Evolutionary conservation across 2,888 invertebrate genomes (phyloP).

Genomic region (Homarus gammarus): DNA sequence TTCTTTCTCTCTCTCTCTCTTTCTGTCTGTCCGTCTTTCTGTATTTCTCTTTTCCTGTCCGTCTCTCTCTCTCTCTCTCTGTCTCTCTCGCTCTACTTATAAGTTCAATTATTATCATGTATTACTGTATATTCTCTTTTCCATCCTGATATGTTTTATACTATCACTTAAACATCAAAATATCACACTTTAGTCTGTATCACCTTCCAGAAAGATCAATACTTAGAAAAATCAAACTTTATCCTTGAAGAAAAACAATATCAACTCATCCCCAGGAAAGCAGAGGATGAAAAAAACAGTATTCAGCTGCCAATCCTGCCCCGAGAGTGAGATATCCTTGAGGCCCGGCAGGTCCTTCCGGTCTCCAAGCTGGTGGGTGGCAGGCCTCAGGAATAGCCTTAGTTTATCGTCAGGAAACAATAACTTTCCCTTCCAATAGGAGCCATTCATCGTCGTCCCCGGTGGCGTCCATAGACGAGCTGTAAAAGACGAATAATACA

Average conservation of each 20-base stretch:
- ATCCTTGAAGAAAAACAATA: background rate
- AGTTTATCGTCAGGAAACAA: slow-evolving; percentile 65
- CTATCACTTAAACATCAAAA: too few species aligned
- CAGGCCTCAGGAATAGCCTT: slow-evolving; percentile 63
- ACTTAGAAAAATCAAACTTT: background rate
- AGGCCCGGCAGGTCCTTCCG: slow-evolving; percentile 13
- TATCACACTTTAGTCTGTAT: too few species aligned
- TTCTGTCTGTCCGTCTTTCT: background rate
- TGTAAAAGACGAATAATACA: slow-evolving; percentile 65
- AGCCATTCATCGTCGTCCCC: slow-evolving; percentile 62
- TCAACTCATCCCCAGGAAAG: background rate
- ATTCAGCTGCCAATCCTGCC: slow-evolving; percentile 21
- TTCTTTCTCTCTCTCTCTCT: slow-evolving; percentile 1
- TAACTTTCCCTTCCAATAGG: slow-evolving; percentile 65
- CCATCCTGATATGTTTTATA: background rate
- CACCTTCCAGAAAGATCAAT: background rate
- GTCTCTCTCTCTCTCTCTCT: background rate
- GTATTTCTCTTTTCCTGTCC: background rate
- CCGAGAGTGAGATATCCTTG: slow-evolving; percentile 6
- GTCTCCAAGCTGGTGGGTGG: slow-evolving; percentile 47
- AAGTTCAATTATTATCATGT: too few species aligned
- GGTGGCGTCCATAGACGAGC: slow-evolving; percentile 61
- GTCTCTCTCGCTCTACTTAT: background rate
- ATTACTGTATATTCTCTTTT: slow-evolving; percentile 9
- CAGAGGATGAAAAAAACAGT: background rate